Percentiles rank a stretch among this genome's conserved stretches.
Conservation (phyloP, 1,140 invertebrate genomes). For the Lordiphosa stackelbergi region DNA sequence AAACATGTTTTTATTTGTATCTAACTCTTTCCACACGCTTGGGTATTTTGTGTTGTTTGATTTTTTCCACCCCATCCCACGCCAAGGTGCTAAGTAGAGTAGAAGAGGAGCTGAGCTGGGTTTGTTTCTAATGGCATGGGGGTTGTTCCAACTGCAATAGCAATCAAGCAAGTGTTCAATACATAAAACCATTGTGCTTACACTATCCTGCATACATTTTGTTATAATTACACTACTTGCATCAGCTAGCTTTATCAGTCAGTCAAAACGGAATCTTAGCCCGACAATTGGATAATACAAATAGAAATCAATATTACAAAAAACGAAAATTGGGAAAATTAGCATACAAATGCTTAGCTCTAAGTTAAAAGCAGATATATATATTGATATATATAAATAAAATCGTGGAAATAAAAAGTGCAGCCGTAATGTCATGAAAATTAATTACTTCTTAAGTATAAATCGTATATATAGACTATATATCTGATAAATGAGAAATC, state of each 20-base stretch:
- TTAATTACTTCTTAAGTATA: slow-evolving; percentile 54
- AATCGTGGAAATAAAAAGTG: slow-evolving; percentile 32
- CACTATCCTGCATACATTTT: slow-evolving; percentile 29
- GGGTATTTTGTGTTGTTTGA: neutral
- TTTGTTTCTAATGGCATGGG: slow-evolving; percentile 12
- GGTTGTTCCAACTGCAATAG: slow-evolving; percentile 38
- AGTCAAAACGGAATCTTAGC: no score
- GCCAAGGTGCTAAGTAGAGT: slow-evolving; percentile 60
- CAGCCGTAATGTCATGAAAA: slow-evolving; percentile 56
- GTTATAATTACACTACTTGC: slow-evolving; percentile 1
- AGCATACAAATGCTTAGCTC: slow-evolving; percentile 46
- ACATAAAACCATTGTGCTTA: slow-evolving; percentile 22
- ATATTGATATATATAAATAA: slow-evolving; percentile 45
- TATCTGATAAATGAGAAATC: slow-evolving; percentile 66
- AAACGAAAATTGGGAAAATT: neutral
- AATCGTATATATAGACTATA: slow-evolving; percentile 53
- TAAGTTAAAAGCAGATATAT: slow-evolving; percentile 48
- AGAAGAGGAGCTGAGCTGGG: slow-evolving; percentile 12
- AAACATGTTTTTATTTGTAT: slow-evolving; percentile 22
- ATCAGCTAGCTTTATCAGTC: no score
- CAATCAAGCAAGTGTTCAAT: slow-evolving; percentile 61
- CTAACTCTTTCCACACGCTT: slow-evolving; percentile 2
- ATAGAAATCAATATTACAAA: neutral
- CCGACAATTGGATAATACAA: no score
- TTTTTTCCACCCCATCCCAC: slow-evolving; percentile 20